phyloP scores from a whole-genome alignment of 2,888 invertebrate species.

The Zeuzera pyrina region DNA sequence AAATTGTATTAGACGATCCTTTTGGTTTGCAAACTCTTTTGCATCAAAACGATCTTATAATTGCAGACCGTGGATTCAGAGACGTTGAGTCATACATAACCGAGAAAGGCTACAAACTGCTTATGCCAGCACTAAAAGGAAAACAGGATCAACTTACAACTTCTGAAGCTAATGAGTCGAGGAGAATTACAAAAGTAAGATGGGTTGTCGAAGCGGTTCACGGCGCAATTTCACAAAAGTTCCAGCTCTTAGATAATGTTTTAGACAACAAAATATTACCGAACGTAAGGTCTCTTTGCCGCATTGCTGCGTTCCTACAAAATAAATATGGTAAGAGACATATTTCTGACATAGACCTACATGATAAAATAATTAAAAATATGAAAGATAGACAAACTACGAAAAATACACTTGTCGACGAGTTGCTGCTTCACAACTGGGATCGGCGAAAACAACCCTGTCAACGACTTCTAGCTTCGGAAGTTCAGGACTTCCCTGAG shows the following conservation, averaged over 20 bases:
- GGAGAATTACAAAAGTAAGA: constrained; percentile 2
- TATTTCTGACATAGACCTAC: no score
- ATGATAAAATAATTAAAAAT: no score
- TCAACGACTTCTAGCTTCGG: no score
- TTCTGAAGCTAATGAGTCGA: constrained; percentile 4
- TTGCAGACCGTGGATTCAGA: constrained; percentile 3
- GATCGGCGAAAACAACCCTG: no score
- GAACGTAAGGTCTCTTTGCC: no score
- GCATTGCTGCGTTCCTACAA: no score
- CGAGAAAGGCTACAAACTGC: not conserved
- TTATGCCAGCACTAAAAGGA: constrained; percentile 4
- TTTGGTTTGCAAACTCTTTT: constrained; percentile 1
- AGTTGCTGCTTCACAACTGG: no score
- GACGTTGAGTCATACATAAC: constrained; percentile 3
- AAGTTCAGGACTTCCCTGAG: no score
- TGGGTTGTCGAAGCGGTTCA: constrained; percentile 3
- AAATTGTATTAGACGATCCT: constrained; percentile 1
- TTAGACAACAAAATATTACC: constrained; percentile 6
- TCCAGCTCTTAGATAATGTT: constrained; percentile 1
- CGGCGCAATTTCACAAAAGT: constrained; percentile 3
- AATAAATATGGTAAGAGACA: no score
- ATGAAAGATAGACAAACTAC: no score
- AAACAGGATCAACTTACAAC: constrained; percentile 3
- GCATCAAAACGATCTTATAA: constrained; percentile 1
- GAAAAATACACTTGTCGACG: no score